A percentile compares a stretch with the other conserved stretches of the same genome.
phyloP scores from a whole-genome alignment of 2,113 vertebrate species.

The Meleagris gallopavo region DNA sequence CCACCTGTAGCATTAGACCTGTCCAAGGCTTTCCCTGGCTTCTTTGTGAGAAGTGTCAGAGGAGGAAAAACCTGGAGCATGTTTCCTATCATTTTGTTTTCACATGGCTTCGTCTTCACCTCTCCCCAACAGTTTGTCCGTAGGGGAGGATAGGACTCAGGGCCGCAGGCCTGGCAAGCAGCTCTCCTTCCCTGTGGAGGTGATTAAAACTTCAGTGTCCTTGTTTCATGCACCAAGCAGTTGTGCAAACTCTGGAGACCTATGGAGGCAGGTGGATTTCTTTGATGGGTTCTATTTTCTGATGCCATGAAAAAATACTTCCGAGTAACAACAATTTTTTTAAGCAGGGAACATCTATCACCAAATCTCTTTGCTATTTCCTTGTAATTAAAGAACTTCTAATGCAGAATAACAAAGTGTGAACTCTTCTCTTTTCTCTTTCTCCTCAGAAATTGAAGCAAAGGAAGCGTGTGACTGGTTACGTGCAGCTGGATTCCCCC shows the following conservation, averaged over 20 bases:
- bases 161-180: neutral
- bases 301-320: neutral
- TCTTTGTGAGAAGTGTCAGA: neutral
- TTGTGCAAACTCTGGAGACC: neutral
- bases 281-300: neutral
- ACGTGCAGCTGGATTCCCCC: conserved; percentile 96
- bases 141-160: neutral
- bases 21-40: neutral
- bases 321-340: neutral
- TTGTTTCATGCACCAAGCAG: neutral
- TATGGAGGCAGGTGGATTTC: neutral
- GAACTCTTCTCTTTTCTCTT: conserved; percentile 41
- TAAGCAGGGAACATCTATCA: neutral
- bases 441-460: conserved; percentile 92
- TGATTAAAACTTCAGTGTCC: neutral
- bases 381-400: neutral
- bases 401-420: neutral
- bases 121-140: neutral
- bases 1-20: neutral
- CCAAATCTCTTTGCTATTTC: neutral
- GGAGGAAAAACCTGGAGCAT: neutral
- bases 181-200: neutral
- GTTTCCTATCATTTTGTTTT: neutral
- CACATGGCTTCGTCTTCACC: neutral
- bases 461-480: conserved; percentile 98